These are phyloP conservation scores for Hydropotes inermis DNA, from an alignment of 2,113 vertebrate species.

Conservation along the genomic window DNA sequence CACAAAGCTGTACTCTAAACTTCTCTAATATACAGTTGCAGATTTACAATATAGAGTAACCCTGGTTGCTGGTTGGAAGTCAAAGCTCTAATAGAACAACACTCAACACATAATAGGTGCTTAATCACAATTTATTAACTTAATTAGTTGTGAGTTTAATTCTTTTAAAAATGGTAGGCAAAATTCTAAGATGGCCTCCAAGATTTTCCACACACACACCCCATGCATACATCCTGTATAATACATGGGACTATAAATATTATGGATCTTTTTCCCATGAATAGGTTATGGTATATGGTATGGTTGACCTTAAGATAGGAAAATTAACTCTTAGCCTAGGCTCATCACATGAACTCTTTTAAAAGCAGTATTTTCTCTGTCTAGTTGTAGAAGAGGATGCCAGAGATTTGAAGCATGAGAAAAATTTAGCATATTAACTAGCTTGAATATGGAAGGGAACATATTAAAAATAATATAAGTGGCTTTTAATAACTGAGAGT, in stretches of 20 bases:
- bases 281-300: neutral
- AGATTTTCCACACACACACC: neutral
- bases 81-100: neutral
- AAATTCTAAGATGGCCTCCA: neutral
- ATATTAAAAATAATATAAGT: neutral
- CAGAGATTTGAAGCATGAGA: neutral
- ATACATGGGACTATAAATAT: neutral
- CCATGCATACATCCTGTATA: neutral
- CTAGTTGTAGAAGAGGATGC: neutral
- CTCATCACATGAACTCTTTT: neutral
- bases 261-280: neutral
- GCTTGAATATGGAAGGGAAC: neutral
- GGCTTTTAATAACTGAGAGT: neutral
- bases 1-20: neutral
- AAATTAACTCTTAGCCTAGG: neutral
- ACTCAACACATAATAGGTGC: neutral
- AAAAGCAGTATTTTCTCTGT: neutral
- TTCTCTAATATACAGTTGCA: neutral
- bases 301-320: neutral
- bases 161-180: neutral
- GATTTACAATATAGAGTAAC: neutral
- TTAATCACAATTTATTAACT: neutral
- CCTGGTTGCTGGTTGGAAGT: neutral
- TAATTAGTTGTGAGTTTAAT: neutral
- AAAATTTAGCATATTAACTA: neutral